Evolutionary conservation across 1,140 invertebrate genomes (phyloP).

Genomic region (Panulirus ornatus): DNA sequence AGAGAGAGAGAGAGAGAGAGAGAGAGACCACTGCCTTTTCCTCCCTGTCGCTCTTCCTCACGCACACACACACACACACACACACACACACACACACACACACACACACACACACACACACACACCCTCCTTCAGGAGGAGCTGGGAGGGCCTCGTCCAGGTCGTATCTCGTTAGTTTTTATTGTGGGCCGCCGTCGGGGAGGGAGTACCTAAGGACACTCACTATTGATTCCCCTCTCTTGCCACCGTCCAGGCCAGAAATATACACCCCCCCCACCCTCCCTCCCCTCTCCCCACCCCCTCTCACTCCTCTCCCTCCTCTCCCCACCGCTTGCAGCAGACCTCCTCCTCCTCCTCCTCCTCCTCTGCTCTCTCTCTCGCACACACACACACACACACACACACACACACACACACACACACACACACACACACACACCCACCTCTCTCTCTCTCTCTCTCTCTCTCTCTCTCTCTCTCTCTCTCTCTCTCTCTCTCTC

Average conservation of each 20-base stretch:
- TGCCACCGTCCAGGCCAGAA: not conserved
- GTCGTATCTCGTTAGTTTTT: slow-evolving; percentile 12
- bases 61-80: no score
- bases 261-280: not conserved
- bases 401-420: no score
- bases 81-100: no score
- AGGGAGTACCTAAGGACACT: not conserved
- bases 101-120: no score
- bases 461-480: slow-evolving; percentile 29
- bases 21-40: no score
- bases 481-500: slow-evolving; percentile 18
- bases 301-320: not conserved
- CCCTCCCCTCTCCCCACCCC: not conserved
- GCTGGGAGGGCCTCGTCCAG: not conserved
- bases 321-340: not conserved
- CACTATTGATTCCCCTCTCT: not conserved
- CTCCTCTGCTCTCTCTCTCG: not conserved
- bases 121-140: not conserved
- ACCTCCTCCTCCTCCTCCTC: not conserved
- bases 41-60: no score
- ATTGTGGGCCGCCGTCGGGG: not conserved
- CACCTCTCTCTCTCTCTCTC: no score
- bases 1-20: no score
- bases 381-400: no score
- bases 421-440: no score